Conservation (phyloP, 2,113 vertebrate species). For the Manacus vitellinus region DNA sequence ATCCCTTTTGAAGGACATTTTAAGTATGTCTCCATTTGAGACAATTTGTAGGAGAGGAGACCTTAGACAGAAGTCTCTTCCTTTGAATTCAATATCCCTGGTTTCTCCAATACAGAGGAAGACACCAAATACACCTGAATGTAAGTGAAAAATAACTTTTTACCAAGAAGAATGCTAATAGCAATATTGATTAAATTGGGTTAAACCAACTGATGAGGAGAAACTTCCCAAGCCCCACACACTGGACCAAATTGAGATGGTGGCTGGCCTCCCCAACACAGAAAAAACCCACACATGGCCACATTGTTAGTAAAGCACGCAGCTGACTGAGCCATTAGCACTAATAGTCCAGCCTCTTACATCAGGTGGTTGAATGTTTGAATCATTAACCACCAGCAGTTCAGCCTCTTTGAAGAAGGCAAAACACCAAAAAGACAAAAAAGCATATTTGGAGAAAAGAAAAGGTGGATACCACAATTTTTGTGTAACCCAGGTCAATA, state of each 20-base stretch:
- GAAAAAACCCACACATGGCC: not conserved
- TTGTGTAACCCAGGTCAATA: not conserved
- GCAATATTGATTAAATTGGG: not conserved
- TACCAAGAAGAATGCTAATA: not conserved
- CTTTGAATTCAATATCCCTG: not conserved
- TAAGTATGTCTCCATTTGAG: not conserved
- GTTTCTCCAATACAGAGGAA: not conserved
- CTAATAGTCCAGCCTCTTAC: not conserved
- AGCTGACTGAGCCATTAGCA: not conserved
- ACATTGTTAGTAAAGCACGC: not conserved
- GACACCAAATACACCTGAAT: not conserved
- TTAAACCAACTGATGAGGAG: not conserved
- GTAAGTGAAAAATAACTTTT: not conserved
- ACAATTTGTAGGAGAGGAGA: not conserved
- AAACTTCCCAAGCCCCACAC: not conserved
- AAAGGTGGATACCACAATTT: not conserved
- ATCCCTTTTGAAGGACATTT: not conserved
- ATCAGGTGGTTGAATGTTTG: not conserved
- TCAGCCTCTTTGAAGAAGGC: not conserved
- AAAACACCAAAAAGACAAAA: not conserved
- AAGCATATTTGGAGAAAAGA: not conserved
- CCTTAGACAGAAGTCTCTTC: not conserved
- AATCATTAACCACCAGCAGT: not conserved
- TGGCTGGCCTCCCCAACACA: not conserved
- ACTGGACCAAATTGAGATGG: not conserved